Evolutionary conservation across 1,140 invertebrate species (phyloP).

Genomic region (Amyelois transitella): DNA sequence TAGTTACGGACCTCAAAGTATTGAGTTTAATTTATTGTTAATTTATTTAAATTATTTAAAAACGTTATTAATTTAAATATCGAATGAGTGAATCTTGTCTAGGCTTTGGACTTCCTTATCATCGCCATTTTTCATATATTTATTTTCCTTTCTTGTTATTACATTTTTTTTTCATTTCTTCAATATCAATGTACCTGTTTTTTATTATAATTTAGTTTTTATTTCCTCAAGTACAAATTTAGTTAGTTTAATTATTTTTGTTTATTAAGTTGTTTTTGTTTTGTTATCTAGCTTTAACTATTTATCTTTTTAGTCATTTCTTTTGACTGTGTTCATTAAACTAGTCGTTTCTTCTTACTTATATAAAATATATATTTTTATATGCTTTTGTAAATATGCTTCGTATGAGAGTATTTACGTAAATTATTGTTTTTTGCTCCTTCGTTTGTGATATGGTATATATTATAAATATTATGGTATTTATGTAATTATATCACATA

Average conservation of each 20-base stretch:
- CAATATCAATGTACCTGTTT: slow-evolving; percentile 48
- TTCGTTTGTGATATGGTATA: slow-evolving; percentile 34
- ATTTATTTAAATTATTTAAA: slow-evolving; percentile 53
- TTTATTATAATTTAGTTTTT: slow-evolving; percentile 23
- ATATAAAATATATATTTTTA: slow-evolving; percentile 16
- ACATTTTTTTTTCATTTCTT: slow-evolving; percentile 19
- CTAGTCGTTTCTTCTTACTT: slow-evolving; percentile 24
- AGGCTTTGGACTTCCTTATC: slow-evolving; percentile 17
- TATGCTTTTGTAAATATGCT: slow-evolving; percentile 64
- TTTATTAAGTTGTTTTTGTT: slow-evolving; percentile 31
- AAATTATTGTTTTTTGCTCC: slow-evolving; percentile 53
- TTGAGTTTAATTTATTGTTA: slow-evolving; percentile 64
- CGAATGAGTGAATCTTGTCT: slow-evolving; percentile 43
- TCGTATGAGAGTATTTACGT: slow-evolving; percentile 53
- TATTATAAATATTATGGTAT: background rate
- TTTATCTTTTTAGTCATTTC: slow-evolving; percentile 21
- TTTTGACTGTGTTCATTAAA: slow-evolving; percentile 22
- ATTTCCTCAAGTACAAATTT: slow-evolving; percentile 54
- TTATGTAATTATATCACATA: slow-evolving; percentile 18
- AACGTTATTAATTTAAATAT: slow-evolving; percentile 34
- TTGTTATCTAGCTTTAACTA: slow-evolving; percentile 51
- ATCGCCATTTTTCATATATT: slow-evolving; percentile 20
- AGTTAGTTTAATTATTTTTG: slow-evolving; percentile 36
- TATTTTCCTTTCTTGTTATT: slow-evolving; percentile 11
- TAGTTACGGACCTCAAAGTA: slow-evolving; percentile 56